phyloP scores from a whole-genome alignment of 2,113 vertebrate species.

The Carassius gibelio region DNA sequence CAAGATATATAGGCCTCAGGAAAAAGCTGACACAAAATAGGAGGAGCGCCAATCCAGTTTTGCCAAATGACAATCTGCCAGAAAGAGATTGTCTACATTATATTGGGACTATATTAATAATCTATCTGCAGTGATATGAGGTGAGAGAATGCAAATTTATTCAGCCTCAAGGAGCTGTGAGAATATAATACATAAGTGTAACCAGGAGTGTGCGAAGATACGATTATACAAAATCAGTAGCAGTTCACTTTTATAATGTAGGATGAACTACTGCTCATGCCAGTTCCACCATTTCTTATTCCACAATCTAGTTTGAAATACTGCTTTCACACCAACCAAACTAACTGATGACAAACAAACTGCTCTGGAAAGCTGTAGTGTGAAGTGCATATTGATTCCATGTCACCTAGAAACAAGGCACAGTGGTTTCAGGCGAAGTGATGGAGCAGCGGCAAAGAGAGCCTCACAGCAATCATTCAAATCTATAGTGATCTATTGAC shows the following conservation, averaged over 20 bases:
- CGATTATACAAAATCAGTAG: background rate
- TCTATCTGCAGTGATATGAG: constrained; percentile 19
- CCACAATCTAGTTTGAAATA: background rate
- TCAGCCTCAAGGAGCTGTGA: background rate
- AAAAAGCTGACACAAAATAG: constrained; percentile 1
- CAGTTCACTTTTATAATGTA: background rate
- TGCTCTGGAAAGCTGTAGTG: constrained; percentile 1
- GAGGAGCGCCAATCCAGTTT: background rate
- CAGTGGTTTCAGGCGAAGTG: background rate
- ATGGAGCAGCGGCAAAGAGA: constrained; percentile 25
- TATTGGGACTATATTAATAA: constrained; percentile 11
- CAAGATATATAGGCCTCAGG: background rate
- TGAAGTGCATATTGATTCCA: constrained; percentile 29
- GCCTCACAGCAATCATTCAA: constrained; percentile 52
- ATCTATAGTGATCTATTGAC: constrained; percentile 79
- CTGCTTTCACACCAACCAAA: background rate
- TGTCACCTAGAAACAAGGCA: constrained; percentile 17
- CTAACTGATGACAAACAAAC: constrained; percentile 18
- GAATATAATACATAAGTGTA: background rate
- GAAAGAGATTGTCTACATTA: constrained; percentile 19
- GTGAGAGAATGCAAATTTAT: background rate
- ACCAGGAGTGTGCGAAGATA: background rate
- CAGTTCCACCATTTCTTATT: background rate
- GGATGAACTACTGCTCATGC: background rate
- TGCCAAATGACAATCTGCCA: constrained; percentile 32